Evolutionary conservation across 2,797 vertebrate species (phyloP).

Genomic region (Coreius guichenoti): DNA sequence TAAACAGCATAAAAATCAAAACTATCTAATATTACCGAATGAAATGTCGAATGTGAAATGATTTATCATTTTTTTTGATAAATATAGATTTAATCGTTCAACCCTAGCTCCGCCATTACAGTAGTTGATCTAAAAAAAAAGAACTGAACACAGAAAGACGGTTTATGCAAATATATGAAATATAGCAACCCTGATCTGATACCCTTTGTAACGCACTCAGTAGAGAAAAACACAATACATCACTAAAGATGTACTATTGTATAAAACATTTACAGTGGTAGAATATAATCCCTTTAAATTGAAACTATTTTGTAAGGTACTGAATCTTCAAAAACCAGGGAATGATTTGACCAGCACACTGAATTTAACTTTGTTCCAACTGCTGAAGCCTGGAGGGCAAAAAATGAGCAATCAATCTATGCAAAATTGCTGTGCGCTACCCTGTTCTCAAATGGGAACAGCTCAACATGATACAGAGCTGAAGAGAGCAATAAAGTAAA

Average conservation of each 20-base stretch:
- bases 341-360: slow-evolving; percentile 13
- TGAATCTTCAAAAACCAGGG: not conserved
- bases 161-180: not conserved
- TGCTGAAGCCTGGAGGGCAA: not conserved
- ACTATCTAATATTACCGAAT: too few relatives aligned
- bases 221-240: not conserved
- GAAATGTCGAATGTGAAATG: too few relatives aligned
- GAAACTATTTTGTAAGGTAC: not conserved
- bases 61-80: too few relatives aligned
- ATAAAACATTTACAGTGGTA: not conserved
- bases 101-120: not conserved
- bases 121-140: not conserved
- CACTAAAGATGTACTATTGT: not conserved
- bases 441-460: not conserved
- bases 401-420: slow-evolving; percentile 22
- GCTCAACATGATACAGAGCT: not conserved
- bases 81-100: not conserved
- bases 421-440: not conserved
- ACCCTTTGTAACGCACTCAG: not conserved
- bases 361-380: not conserved
- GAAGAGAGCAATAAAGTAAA: not conserved
- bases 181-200: not conserved
- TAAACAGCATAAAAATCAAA: too few relatives aligned
- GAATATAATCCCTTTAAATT: not conserved
- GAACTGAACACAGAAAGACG: not conserved